Conservation (phyloP, 2,113 vertebrate genomes). For the Rhynchomys soricoides region DNA sequence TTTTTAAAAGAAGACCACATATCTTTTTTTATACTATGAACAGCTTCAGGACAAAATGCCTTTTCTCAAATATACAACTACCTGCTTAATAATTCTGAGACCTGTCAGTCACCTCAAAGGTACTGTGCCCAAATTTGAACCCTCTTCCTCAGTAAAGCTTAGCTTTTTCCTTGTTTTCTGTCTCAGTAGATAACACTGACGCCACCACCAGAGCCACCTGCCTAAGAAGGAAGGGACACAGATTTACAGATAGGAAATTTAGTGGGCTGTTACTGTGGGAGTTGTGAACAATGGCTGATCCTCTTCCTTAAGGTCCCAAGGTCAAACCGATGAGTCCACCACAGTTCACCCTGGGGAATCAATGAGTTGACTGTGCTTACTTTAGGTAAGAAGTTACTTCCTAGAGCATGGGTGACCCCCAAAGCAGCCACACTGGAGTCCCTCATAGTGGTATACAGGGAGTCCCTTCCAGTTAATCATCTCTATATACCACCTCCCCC, state of each 20-base stretch:
- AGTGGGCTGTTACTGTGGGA: neutral
- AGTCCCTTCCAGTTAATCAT: neutral
- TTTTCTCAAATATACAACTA: neutral
- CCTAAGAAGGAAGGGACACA: neutral
- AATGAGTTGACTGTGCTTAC: too few relatives aligned
- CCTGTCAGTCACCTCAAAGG: neutral
- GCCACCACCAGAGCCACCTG: neutral
- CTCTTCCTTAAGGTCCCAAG: neutral
- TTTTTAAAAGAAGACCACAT: neutral
- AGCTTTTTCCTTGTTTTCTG: neutral
- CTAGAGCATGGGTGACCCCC: neutral
- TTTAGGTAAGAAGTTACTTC: neutral
- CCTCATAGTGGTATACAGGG: neutral
- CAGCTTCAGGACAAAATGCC: neutral
- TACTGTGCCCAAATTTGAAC: neutral
- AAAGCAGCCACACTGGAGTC: neutral
- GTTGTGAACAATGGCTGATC: neutral
- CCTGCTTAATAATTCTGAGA: conserved; percentile 3
- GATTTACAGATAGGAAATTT: neutral
- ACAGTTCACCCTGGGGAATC: neutral
- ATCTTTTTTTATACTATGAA: neutral
- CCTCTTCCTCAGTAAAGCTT: neutral
- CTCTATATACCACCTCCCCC: too few relatives aligned
- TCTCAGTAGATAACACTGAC: neutral
- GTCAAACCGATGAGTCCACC: neutral